A percentile compares a stretch with the other conserved stretches of the same genome.
phyloP scores from a whole-genome alignment of 2,888 invertebrate species.

The Rosalia funebris region DNA sequence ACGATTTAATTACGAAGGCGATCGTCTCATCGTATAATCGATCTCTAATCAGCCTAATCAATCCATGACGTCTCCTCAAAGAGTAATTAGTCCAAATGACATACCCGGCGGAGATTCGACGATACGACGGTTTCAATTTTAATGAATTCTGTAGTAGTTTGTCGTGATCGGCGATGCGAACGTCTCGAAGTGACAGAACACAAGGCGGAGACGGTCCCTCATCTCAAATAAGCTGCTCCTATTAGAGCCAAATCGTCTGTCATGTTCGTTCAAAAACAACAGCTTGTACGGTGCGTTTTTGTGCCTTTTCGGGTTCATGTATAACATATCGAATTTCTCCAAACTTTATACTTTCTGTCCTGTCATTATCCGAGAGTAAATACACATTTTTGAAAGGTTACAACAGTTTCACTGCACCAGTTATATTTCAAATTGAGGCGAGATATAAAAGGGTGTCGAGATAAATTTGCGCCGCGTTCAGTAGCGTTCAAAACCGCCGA shows the following conservation, averaged over 20 bases:
- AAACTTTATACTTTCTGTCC: slow-evolving; percentile 4
- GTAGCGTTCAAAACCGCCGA: no score
- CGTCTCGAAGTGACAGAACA: slow-evolving; percentile 39
- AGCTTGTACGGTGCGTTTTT: slow-evolving; percentile 24
- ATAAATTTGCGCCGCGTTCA: no score
- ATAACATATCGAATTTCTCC: slow-evolving; percentile 8
- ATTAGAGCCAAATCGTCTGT: slow-evolving; percentile 45
- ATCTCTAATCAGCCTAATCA: no score
- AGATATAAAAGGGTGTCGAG: no score
- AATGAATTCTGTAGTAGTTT: slow-evolving; percentile 14
- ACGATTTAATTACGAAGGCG: no score
- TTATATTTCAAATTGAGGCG: no score
- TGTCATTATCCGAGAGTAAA: no score
- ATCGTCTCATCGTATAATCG: no score
- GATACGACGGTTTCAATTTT: slow-evolving; percentile 2
- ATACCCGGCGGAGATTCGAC: background rate
- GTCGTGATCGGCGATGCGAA: slow-evolving; percentile 31
- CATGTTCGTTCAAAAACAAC: slow-evolving; percentile 43
- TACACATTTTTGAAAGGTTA: no score
- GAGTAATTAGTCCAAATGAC: background rate
- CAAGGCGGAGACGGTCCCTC: slow-evolving; percentile 30
- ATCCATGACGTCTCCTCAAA: no score
- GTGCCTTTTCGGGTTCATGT: slow-evolving; percentile 20
- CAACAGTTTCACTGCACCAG: no score
- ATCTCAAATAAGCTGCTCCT: slow-evolving; percentile 37